These are phyloP conservation scores for Acromyrmex heyeri DNA, from an alignment of 1,140 invertebrate genomes.

Conservation along the genomic window DNA sequence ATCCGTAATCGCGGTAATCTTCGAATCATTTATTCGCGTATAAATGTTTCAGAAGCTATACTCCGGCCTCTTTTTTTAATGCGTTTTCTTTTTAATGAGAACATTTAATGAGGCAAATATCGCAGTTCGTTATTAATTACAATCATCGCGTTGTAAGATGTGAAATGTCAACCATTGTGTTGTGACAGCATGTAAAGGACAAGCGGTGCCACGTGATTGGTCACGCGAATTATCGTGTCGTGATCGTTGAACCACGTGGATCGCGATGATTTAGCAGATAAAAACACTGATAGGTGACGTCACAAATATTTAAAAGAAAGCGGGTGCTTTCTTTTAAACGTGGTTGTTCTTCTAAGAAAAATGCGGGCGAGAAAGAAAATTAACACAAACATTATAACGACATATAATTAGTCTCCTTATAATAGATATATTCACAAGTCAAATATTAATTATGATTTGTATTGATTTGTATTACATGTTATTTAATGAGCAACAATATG, in stretches of 20 bases:
- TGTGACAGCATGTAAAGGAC: slow-evolving; percentile 54
- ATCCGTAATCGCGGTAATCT: slow-evolving; percentile 62
- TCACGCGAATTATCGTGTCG: not conserved
- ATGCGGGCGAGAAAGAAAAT: no score
- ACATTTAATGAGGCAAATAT: not conserved
- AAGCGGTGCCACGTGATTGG: slow-evolving; percentile 78
- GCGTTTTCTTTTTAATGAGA: not conserved
- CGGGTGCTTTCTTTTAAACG: no score
- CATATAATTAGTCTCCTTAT: slow-evolving; percentile 15
- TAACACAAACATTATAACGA: not conserved
- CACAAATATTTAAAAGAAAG: not conserved
- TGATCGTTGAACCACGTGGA: slow-evolving; percentile 52
- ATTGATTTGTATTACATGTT: slow-evolving; percentile 11
- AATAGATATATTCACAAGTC: slow-evolving; percentile 36
- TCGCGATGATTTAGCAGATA: slow-evolving; percentile 26
- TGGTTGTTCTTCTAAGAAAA: not conserved
- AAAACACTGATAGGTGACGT: no score
- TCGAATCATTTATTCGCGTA: not conserved
- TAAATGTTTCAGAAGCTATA: not conserved
- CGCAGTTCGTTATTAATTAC: not conserved
- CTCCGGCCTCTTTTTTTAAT: not conserved
- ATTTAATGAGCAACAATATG: not conserved
- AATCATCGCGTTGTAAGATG: not conserved
- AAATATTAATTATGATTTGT: not conserved
- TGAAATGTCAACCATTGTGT: not conserved